These are phyloP conservation scores for Chorisops tibialis DNA, from an alignment of 2,888 invertebrate genomes.

Conservation along the genomic window DNA sequence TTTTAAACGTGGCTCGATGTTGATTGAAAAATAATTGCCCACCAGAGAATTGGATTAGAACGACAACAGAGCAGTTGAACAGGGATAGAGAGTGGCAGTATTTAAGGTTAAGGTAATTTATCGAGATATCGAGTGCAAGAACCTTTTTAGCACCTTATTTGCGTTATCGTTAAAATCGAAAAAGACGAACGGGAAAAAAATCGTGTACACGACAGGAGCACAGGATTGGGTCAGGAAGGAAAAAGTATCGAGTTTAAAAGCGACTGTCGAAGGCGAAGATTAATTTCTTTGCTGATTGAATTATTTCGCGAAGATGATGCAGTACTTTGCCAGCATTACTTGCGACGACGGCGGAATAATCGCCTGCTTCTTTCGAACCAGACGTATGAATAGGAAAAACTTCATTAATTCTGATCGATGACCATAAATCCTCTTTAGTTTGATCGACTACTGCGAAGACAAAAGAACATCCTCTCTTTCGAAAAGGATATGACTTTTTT, in stretches of 20 bases:
- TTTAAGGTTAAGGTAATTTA: background rate
- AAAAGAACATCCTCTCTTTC: conserved; percentile 20
- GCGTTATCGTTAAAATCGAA: background rate
- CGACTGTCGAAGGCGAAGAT: conserved; percentile 26
- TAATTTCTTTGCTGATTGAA: conserved; percentile 32
- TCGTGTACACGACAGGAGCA: background rate
- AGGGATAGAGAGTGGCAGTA: background rate
- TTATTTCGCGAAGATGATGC: conserved; percentile 25
- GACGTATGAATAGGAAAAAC: conserved; percentile 38
- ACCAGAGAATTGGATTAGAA: conserved; percentile 29
- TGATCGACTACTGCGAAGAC: conserved; percentile 33
- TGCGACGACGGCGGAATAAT: conserved; percentile 12
- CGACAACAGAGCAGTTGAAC: no score
- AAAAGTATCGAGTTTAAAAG: background rate
- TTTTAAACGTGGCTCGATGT: conserved; percentile 28
- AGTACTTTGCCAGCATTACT: conserved; percentile 14
- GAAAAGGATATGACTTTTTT: conserved; percentile 19
- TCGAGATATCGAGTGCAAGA: background rate
- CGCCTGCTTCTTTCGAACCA: background rate
- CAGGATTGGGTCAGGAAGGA: background rate
- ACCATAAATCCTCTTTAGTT: conserved; percentile 49
- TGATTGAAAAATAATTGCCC: conserved; percentile 35
- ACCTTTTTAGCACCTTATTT: background rate
- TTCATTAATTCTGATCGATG: conserved; percentile 55
- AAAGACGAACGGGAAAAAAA: background rate